Evolutionary conservation across 2,888 invertebrate genomes (phyloP).

Genomic region (Drosophila monieri): DNA sequence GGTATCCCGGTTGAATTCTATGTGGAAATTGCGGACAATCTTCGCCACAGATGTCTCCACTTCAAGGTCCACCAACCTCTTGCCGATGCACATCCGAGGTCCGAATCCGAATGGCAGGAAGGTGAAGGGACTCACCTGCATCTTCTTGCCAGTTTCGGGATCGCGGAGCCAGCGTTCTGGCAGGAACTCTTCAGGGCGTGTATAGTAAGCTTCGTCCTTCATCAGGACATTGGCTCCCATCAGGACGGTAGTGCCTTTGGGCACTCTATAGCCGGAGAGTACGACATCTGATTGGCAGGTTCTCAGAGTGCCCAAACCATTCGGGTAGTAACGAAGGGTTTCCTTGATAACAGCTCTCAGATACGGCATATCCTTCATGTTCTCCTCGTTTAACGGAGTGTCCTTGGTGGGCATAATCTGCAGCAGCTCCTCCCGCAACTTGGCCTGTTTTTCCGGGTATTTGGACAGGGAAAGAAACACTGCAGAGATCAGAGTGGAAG

Average conservation of each 20-base stretch:
- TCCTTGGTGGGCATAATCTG: constrained; percentile 82
- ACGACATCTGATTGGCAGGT: constrained; percentile 85
- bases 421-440: constrained; percentile 86
- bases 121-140: constrained; percentile 84
- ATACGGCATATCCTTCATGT: constrained; percentile 85
- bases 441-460: constrained; percentile 87
- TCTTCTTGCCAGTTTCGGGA: constrained; percentile 43
- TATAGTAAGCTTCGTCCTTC: constrained; percentile 86
- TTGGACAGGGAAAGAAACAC: constrained; percentile 86
- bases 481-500: constrained; percentile 37
- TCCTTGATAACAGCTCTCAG: constrained; percentile 90
- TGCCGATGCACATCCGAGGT: constrained; percentile 88
- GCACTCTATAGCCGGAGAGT: constrained; percentile 87
- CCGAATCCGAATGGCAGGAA: constrained; percentile 89
- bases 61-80: constrained; percentile 89
- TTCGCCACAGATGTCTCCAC: constrained; percentile 85
- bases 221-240: constrained; percentile 87
- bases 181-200: constrained; percentile 86
- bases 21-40: constrained; percentile 75
- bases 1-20: constrained; percentile 73
- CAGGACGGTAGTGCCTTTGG: constrained; percentile 88
- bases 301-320: constrained; percentile 19
- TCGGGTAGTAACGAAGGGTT: constrained; percentile 86
- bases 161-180: constrained; percentile 90
- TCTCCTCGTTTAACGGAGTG: constrained; percentile 82